Conservation (phyloP, 2,888 invertebrate genomes). For the Euclidia mi region DNA sequence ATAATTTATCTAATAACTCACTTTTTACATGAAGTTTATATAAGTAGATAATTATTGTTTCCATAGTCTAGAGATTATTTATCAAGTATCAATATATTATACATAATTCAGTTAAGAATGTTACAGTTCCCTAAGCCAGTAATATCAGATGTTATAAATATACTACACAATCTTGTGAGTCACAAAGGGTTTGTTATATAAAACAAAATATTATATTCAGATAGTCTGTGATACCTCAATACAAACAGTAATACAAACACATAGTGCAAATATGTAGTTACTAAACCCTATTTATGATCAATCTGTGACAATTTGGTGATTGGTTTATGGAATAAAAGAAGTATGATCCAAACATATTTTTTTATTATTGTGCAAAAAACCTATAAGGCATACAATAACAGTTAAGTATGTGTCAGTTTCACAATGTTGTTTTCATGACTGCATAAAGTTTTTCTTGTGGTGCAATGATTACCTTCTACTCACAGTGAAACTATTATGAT, state of each 20-base stretch:
- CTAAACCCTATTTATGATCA: not conserved
- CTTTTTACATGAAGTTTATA: slow-evolving; percentile 1
- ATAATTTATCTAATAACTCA: not conserved
- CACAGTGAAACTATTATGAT: too few species aligned
- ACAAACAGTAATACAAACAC: slow-evolving; percentile 1
- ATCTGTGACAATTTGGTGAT: slow-evolving; percentile 14
- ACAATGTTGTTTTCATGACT: too few species aligned
- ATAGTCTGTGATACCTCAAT: slow-evolving; percentile 5
- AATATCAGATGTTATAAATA: too few species aligned
- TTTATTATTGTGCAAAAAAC: slow-evolving; percentile 16
- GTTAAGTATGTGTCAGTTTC: too few species aligned
- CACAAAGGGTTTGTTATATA: not conserved
- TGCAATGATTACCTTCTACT: too few species aligned
- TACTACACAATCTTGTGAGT: too few species aligned
- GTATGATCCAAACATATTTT: not conserved
- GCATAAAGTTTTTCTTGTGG: too few species aligned
- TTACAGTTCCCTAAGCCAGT: too few species aligned
- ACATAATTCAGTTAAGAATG: too few species aligned
- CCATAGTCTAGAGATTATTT: not conserved
- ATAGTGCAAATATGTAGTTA: slow-evolving; percentile 12
- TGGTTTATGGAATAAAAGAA: slow-evolving; percentile 15
- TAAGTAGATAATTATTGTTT: not conserved
- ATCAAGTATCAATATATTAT: too few species aligned
- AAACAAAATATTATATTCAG: not conserved
- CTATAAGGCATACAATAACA: not conserved